Conservation (phyloP, 2,888 invertebrate genomes). For the Ernsta delagoae region DNA sequence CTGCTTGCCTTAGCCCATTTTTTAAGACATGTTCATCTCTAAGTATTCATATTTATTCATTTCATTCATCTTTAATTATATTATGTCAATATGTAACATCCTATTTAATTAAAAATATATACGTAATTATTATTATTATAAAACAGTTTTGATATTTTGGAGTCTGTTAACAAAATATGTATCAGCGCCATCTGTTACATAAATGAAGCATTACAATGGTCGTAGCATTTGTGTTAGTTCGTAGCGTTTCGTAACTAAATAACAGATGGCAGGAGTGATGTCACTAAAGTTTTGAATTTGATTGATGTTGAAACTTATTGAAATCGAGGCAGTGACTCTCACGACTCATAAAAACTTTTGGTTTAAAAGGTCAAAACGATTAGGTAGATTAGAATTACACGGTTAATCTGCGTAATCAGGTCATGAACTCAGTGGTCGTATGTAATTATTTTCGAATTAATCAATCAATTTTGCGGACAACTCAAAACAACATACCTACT, state of each 20-base stretch:
- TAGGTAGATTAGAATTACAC: constrained; percentile 1
- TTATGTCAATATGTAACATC: no score
- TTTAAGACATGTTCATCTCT: no score
- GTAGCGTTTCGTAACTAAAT: not conserved
- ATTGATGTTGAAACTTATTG: not conserved
- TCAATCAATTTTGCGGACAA: constrained; percentile 5
- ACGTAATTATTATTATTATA: not conserved
- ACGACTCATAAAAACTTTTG: not conserved
- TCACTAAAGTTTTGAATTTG: not conserved
- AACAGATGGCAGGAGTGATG: not conserved
- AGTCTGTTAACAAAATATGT: not conserved
- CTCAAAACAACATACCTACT: not conserved
- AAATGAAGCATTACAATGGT: not conserved
- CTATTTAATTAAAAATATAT: no score
- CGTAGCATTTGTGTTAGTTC: not conserved
- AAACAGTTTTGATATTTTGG: no score
- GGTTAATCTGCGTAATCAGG: constrained; percentile 14
- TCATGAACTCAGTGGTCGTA: constrained; percentile 5
- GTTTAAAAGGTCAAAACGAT: constrained; percentile 2
- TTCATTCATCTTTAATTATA: no score
- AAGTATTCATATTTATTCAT: not conserved
- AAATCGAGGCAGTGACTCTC: not conserved
- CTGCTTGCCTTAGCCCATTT: not conserved
- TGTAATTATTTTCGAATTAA: constrained; percentile 20
- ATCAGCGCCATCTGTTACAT: not conserved